A percentile compares a stretch with the other conserved stretches of the same genome.
These are phyloP conservation scores for Choreutis nemorana DNA, from an alignment of 2,888 invertebrate genomes.

Conservation along the genomic window DNA sequence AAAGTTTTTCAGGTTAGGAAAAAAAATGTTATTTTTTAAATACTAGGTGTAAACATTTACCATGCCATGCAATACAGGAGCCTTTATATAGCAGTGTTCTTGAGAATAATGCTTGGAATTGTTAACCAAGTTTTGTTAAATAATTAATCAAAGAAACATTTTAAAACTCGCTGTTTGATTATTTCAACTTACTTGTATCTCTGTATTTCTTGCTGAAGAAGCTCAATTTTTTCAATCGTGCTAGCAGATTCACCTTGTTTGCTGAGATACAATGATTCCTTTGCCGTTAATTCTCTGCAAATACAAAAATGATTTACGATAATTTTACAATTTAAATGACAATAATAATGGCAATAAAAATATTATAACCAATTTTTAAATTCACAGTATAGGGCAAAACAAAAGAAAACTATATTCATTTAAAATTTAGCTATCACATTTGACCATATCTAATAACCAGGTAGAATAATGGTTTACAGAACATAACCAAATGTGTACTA, in stretches of 20 bases:
- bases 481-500: constrained; percentile 31
- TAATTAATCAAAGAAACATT: background rate
- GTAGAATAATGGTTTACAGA: constrained; percentile 2
- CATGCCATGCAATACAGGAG: too few species aligned
- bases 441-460: too few species aligned
- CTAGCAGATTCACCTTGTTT: constrained; percentile 84
- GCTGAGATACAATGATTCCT: constrained; percentile 80
- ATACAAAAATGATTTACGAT: constrained; percentile 1
- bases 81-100: too few species aligned
- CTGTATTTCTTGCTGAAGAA: constrained; percentile 81
- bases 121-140: too few species aligned
- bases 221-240: constrained; percentile 79
- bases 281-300: constrained; percentile 75
- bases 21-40: too few species aligned
- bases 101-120: too few species aligned
- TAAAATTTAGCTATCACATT: too few species aligned
- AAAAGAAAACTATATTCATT: too few species aligned
- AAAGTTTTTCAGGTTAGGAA: too few species aligned
- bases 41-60: too few species aligned
- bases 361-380: constrained; percentile 5
- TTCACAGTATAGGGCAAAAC: too few species aligned
- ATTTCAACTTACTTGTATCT: constrained; percentile 72
- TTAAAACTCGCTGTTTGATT: background rate
- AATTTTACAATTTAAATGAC: background rate
- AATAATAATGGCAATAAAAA: background rate